phyloP scores from a whole-genome alignment of 2,888 invertebrate genomes.

The Neocrepidodera transversa region DNA sequence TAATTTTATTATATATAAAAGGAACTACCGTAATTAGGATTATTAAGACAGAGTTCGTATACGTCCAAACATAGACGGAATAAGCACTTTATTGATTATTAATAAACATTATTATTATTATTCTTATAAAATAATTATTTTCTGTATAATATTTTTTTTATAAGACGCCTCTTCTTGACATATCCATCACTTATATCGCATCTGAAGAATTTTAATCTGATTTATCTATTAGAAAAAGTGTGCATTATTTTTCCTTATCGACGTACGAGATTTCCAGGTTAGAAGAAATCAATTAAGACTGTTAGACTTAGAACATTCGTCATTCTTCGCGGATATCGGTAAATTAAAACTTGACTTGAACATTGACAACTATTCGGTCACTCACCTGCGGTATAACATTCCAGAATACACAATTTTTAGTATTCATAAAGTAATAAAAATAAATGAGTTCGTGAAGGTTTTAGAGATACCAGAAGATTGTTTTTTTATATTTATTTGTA shows the following conservation, averaged over 20 bases:
- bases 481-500: too few species aligned
- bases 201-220: background rate
- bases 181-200: background rate
- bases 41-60: too few species aligned
- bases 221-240: background rate
- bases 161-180: background rate
- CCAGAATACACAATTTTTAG: background rate
- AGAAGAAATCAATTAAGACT: background rate
- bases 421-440: background rate
- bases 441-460: too few species aligned
- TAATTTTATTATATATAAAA: too few species aligned
- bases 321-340: conserved; percentile 6
- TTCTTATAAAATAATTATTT: too few species aligned
- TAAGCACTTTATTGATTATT: too few species aligned
- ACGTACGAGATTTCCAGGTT: background rate
- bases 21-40: too few species aligned
- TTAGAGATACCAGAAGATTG: too few species aligned
- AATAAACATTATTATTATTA: too few species aligned
- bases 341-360: conserved; percentile 5
- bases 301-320: background rate
- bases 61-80: too few species aligned
- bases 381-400: background rate
- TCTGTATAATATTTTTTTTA: background rate
- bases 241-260: background rate
- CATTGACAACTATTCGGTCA: conserved; percentile 5